Base-by-base conservation (phyloP, 2,797 vertebrate genomes). In the Phylloscopus collybita region DNA sequence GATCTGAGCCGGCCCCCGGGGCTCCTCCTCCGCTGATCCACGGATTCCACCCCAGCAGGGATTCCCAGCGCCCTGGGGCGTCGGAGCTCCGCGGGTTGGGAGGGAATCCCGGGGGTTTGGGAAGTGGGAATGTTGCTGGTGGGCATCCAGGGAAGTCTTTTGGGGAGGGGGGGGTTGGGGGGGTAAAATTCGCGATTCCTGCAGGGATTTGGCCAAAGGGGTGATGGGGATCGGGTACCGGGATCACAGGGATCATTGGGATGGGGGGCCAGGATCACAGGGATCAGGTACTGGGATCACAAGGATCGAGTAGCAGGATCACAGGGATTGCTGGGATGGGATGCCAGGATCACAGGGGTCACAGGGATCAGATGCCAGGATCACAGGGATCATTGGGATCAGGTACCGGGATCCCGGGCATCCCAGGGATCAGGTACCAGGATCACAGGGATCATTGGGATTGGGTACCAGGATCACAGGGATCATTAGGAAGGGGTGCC, bases 221-320 rank as follows among this genome's bases (percentile, higher is more conserved):
- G 2, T 47, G 1, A 3, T 0, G 6, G 44, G 26, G 53, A 9
- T 29, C 6, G 1, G 30, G 30, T 10, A 7, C 21, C 1, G 7
- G 38, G 61, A 34, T 34, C 34, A 34, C 34, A 34, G 34, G 34
- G 34, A 34, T 34, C 34, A 34, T 34, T 34, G 8, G 25, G 59
- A 60, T 57, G 2, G 3, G 27, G 27, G 25, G 5, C 16, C 16
- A 4, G 44, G 44, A 10, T 66, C 44, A 14, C 5, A 5, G 56
- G 34, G 34, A 34, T 34, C 34, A 34, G 34, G 34, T 34, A 34
- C 34, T 8, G 34, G 34, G 34, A 34, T 34, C 34, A 7, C 34
- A 34, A 8, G 34, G 34, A 34, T 34, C 34, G 3, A 16, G 50
- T 36, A 5, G 11, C 16, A 4, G 44, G 44, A 10, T 66, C 44